These are phyloP conservation scores for Ferdinandea cuprea DNA, from an alignment of 2,888 invertebrate species.

Conservation along the genomic window DNA sequence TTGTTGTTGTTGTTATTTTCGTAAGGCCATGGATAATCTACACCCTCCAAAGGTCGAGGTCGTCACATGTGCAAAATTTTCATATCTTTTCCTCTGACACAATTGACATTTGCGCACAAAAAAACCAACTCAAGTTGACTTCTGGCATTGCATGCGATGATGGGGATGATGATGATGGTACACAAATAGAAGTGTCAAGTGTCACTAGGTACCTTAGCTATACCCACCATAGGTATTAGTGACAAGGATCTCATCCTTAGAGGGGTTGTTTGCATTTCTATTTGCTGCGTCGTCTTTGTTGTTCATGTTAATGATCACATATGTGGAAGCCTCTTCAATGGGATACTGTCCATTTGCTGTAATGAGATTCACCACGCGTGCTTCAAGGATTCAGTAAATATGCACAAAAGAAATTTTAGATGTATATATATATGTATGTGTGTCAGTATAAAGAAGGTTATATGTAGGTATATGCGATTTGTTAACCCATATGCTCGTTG, in stretches of 20 bases:
- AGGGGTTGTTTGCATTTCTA: constrained; percentile 17
- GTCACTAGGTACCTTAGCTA: constrained; percentile 14
- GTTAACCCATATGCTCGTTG: constrained; percentile 23
- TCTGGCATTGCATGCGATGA: constrained; percentile 11
- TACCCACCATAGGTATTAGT: background rate
- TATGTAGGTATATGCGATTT: background rate
- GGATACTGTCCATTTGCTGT: constrained; percentile 34
- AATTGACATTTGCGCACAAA: constrained; percentile 47
- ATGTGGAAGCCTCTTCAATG: constrained; percentile 16
- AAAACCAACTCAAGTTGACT: constrained; percentile 41
- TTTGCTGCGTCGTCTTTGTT: background rate
- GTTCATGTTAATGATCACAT: constrained; percentile 28
- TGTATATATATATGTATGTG: background rate
- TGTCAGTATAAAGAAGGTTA: background rate
- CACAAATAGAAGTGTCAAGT: constrained; percentile 50
- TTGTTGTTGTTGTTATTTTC: background rate
- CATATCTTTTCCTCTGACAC: constrained; percentile 9
- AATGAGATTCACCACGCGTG: constrained; percentile 41
- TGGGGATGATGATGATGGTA: too few species aligned
- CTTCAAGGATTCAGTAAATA: constrained; percentile 21
- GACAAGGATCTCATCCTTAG: constrained; percentile 18
- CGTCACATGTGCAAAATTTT: constrained; percentile 6
- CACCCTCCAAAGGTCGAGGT: constrained; percentile 53
- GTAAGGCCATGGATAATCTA: constrained; percentile 7
- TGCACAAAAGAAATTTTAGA: background rate